Evolutionary conservation across 2,797 vertebrate species (phyloP).

Genomic region (Centropyge bicolor): DNA sequence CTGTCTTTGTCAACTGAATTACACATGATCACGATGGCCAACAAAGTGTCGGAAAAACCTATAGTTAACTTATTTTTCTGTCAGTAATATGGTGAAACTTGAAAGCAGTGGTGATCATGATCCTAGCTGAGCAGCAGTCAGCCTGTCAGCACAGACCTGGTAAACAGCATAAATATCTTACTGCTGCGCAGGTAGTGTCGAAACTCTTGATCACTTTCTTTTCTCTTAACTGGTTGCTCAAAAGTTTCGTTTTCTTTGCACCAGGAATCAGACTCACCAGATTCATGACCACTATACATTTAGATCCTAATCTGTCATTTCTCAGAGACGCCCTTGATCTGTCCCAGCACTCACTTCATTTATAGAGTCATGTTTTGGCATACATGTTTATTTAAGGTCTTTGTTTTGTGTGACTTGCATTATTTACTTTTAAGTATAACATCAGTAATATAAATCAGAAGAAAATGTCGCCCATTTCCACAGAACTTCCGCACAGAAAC

Average conservation of each 20-base stretch:
- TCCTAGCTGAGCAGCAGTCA: neutral
- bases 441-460: neutral
- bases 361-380: neutral
- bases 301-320: neutral
- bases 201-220: neutral
- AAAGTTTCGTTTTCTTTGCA: neutral
- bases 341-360: neutral
- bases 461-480: neutral
- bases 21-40: too few species aligned
- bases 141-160: neutral
- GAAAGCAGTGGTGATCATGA: neutral
- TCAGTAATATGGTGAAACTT: neutral
- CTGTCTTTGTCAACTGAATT: neutral
- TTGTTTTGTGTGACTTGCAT: neutral
- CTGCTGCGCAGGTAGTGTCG: neutral
- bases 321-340: neutral
- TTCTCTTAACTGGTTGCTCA: neutral
- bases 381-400: neutral
- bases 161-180: neutral
- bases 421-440: neutral
- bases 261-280: neutral
- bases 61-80: rapidly evolving
- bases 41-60: rapidly evolving
- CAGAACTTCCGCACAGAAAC: neutral
- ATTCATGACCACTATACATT: too few species aligned